These are phyloP conservation scores for Limnodromus scolopaceus DNA, from an alignment of 2,797 vertebrate genomes.

Conservation along the genomic window DNA sequence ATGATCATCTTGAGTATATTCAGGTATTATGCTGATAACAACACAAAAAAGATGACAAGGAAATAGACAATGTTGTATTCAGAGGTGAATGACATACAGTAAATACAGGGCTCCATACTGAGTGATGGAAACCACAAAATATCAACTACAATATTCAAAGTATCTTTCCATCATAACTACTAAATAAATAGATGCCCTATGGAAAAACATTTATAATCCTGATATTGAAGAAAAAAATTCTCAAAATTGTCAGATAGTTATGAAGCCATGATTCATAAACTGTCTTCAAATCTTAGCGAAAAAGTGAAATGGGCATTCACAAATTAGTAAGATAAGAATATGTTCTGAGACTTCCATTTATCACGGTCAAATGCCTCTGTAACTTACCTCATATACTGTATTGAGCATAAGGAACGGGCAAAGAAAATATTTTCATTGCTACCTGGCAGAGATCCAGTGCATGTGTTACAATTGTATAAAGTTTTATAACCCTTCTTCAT, in stretches of 20 bases:
- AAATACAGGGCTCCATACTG: background rate
- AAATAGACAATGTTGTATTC: background rate
- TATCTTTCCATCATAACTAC: background rate
- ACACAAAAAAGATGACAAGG: background rate
- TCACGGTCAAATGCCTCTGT: background rate
- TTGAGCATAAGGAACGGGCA: background rate
- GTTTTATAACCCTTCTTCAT: background rate
- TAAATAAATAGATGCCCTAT: background rate
- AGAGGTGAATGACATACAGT: background rate
- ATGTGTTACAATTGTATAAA: background rate
- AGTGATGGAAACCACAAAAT: background rate
- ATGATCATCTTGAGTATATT: background rate
- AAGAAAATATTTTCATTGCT: background rate
- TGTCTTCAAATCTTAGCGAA: background rate
- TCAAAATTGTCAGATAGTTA: background rate
- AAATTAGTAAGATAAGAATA: background rate
- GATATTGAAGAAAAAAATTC: background rate
- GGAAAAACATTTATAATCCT: background rate
- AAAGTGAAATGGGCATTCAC: background rate
- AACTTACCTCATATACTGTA: background rate
- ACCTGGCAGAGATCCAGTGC: background rate
- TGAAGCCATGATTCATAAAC: background rate
- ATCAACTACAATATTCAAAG: background rate
- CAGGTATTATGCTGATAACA: background rate
- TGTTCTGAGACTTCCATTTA: background rate